Conservation (phyloP, 2,113 vertebrate genomes). For the Rhegmatorhina hoffmannsi region DNA sequence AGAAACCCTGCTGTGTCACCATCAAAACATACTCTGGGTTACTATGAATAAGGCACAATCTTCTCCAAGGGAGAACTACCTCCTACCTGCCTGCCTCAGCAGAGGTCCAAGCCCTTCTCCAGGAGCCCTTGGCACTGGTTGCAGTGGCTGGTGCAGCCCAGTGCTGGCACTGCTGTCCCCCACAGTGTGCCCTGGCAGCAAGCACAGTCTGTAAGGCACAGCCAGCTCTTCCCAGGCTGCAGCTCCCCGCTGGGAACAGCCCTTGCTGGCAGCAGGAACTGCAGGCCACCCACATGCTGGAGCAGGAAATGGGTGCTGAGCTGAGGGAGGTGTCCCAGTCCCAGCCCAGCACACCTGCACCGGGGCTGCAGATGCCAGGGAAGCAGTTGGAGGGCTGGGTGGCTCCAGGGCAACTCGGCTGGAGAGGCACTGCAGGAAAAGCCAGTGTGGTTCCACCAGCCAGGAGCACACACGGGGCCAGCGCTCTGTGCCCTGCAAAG, state of each 20-base stretch:
- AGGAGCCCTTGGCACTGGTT: not conserved
- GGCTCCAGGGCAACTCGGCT: not conserved
- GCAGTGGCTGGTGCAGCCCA: not conserved
- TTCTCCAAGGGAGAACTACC: not conserved
- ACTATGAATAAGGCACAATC: not conserved
- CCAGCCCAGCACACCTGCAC: not conserved
- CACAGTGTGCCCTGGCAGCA: not conserved
- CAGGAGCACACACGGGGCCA: not conserved
- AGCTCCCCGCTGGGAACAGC: not conserved
- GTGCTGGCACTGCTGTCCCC: accelerated
- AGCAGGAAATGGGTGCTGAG: not conserved
- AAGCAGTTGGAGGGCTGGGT: not conserved
- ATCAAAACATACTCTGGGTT: not conserved
- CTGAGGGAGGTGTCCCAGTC: not conserved
- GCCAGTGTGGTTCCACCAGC: not conserved
- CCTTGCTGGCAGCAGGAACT: not conserved
- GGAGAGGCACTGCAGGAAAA: not conserved
- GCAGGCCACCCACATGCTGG: not conserved
- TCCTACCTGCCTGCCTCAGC: not conserved
- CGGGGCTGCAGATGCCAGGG: not conserved
- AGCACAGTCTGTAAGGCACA: not conserved
- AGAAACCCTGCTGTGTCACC: not conserved
- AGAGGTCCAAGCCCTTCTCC: not conserved
- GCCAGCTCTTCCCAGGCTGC: not conserved
- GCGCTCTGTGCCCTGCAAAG: not conserved